Conservation (phyloP, 2,797 vertebrate species). For the Notoglanidium macrostoma region DNA sequence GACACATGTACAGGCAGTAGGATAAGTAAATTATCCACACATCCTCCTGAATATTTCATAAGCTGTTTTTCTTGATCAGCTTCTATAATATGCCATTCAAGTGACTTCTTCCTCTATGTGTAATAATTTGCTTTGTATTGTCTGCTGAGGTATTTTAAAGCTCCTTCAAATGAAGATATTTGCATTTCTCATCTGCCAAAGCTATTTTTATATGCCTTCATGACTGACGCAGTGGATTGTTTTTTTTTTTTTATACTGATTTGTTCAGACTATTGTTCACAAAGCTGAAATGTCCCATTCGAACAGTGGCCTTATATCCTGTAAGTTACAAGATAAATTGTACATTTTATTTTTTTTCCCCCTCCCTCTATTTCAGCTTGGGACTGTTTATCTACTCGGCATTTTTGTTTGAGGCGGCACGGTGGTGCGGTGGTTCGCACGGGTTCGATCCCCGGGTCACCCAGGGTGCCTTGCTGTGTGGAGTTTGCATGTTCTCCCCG, state of each 20-base stretch:
- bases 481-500: no score
- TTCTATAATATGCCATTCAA: not conserved
- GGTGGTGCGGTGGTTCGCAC: no score
- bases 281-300: conserved; percentile 13
- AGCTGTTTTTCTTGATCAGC: conserved; percentile 50
- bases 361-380: not conserved
- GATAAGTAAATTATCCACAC: conserved; percentile 37
- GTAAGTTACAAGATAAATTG: not conserved
- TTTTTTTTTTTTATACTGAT: not conserved
- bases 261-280: not conserved
- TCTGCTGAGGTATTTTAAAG: conserved; percentile 21
- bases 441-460: no score
- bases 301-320: conserved; percentile 34
- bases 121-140: conserved; percentile 2
- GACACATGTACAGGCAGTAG: conserved; percentile 37
- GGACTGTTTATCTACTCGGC: not conserved
- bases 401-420: not conserved
- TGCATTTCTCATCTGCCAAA: not conserved
- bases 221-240: not conserved
- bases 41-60: conserved; percentile 69
- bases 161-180: conserved; percentile 10
- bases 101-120: conserved; percentile 6
- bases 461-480: no score
- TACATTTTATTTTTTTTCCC: not conserved
- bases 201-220: conserved; percentile 20